phyloP scores from a whole-genome alignment of 2,113 vertebrate genomes.

The Sclerurus mexicanus region DNA sequence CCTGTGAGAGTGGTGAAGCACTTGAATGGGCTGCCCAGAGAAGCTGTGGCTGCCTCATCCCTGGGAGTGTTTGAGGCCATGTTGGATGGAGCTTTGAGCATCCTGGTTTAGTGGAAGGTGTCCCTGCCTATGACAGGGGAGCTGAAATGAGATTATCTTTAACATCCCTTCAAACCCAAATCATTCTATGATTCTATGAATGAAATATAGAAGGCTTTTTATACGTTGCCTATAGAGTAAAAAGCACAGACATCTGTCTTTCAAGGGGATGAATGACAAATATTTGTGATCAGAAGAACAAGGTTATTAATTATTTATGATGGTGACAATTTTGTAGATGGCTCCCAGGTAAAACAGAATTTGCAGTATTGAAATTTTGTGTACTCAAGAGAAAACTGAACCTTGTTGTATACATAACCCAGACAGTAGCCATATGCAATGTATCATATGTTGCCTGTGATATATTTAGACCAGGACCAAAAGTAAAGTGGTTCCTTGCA shows the following conservation, averaged over 20 bases:
- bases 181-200: not conserved
- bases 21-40: not conserved
- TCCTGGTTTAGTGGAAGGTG: not conserved
- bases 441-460: not conserved
- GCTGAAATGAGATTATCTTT: not conserved
- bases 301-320: not conserved
- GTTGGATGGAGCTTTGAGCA: not conserved
- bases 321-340: not conserved
- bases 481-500: not conserved
- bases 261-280: not conserved
- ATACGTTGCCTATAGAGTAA: rapidly evolving
- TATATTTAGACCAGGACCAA: not conserved
- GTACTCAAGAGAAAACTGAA: not conserved
- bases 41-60: not conserved
- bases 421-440: not conserved
- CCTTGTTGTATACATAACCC: not conserved
- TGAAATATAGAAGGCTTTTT: not conserved
- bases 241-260: not conserved
- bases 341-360: not conserved
- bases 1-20: not conserved
- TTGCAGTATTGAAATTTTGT: not conserved
- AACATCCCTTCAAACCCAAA: not conserved
- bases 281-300: not conserved
- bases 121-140: not conserved
- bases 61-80: not conserved